Conservation (phyloP, 2,797 vertebrate genomes). For the Choloepus didactylus region DNA sequence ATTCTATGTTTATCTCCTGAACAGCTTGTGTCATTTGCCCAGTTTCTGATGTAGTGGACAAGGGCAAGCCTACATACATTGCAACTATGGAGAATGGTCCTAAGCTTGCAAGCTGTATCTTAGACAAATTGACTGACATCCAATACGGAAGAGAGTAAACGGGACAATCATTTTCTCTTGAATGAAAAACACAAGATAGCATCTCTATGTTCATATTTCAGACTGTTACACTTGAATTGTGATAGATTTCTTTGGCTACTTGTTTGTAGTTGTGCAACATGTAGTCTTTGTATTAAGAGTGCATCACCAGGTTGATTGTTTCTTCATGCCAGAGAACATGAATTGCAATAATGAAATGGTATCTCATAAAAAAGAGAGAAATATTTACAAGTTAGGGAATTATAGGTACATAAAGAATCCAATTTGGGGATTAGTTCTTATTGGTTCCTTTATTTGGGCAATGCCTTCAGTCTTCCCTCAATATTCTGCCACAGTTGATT, state of each 20-base stretch:
- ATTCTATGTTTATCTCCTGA: no score
- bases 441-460: not conserved
- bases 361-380: constrained; percentile 71
- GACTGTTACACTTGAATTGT: constrained; percentile 52
- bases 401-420: constrained; percentile 10
- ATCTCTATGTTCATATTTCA: constrained; percentile 26
- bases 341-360: constrained; percentile 81
- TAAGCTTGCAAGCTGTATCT: constrained; percentile 89
- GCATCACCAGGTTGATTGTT: constrained; percentile 80
- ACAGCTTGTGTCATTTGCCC: no score
- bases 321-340: constrained; percentile 77
- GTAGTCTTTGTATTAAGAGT: constrained; percentile 75
- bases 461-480: not conserved
- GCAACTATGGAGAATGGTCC: constrained; percentile 90
- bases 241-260: constrained; percentile 79
- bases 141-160: constrained; percentile 92
- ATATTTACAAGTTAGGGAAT: not conserved
- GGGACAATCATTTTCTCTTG: constrained; percentile 90
- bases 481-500: constrained; percentile 18
- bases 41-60: no score
- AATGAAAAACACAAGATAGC: constrained; percentile 45
- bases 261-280: constrained; percentile 64
- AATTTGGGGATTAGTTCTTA: not conserved
- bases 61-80: constrained; percentile 85
- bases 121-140: constrained; percentile 91